phyloP scores from a whole-genome alignment of 2,888 invertebrate genomes.

The Drosophila meridiana region DNA sequence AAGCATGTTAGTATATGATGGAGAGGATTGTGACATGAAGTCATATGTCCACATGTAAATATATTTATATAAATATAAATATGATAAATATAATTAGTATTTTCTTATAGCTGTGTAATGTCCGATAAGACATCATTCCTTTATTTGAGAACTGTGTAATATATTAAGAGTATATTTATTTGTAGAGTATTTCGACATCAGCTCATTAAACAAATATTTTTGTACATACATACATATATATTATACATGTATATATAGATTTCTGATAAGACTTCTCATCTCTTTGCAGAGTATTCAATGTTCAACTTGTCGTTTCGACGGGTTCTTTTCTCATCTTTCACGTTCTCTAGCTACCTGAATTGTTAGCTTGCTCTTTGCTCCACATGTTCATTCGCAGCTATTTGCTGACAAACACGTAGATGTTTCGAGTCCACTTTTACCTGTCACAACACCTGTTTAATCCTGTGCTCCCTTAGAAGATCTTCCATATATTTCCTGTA shows the following conservation, averaged over 20 bases:
- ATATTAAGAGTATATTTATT: background rate
- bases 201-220: background rate
- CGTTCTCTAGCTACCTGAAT: constrained; percentile 31
- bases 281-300: constrained; percentile 9
- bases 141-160: background rate
- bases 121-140: too few species aligned
- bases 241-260: background rate
- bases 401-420: constrained; percentile 47
- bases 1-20: background rate
- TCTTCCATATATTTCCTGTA: background rate
- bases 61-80: too few species aligned
- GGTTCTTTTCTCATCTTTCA: constrained; percentile 19
- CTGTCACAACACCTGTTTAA: constrained; percentile 33
- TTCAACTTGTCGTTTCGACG: background rate
- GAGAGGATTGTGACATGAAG: background rate
- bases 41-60: too few species aligned
- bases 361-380: constrained; percentile 13
- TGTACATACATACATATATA: background rate
- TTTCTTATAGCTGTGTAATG: too few species aligned
- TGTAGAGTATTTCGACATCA: background rate
- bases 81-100: too few species aligned
- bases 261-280: too few species aligned
- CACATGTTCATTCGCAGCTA: constrained; percentile 15
- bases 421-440: constrained; percentile 51
- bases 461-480: background rate